A percentile compares a stretch with the other conserved stretches of the same genome.
phyloP scores from a whole-genome alignment of 2,797 vertebrate species.

The Phaenicophaeus curvirostris region DNA sequence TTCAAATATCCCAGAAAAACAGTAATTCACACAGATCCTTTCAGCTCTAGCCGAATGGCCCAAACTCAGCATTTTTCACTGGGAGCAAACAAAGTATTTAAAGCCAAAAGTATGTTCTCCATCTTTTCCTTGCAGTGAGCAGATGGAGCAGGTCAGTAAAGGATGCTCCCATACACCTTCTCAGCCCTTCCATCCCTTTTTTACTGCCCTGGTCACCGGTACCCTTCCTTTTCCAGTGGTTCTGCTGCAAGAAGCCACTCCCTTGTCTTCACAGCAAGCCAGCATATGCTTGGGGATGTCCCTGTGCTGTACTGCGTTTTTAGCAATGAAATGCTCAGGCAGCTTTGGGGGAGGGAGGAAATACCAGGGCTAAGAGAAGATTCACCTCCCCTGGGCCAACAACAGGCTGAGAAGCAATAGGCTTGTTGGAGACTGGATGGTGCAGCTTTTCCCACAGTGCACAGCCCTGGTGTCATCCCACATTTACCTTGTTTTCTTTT shows the following conservation, averaged over 20 bases:
- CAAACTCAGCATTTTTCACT: background rate
- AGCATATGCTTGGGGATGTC: background rate
- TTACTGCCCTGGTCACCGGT: background rate
- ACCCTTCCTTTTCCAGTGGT: background rate
- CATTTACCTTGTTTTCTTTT: background rate
- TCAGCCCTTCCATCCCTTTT: background rate
- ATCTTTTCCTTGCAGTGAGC: background rate
- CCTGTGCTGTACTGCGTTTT: background rate
- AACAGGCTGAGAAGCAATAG: background rate
- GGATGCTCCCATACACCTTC: background rate
- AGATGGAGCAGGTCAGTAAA: background rate
- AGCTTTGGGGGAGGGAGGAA: background rate
- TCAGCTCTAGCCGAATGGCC: background rate
- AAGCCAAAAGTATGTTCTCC: background rate
- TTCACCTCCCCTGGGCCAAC: background rate
- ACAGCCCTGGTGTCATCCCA: background rate
- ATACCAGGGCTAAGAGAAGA: conserved; percentile 18
- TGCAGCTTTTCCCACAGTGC: background rate
- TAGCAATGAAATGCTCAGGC: background rate
- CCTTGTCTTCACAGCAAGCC: background rate
- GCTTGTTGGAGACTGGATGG: background rate
- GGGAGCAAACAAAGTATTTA: background rate
- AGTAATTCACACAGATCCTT: background rate
- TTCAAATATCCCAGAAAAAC: conserved; percentile 1
- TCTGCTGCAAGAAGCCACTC: background rate